phyloP scores from a whole-genome alignment of 2,113 vertebrate species.

The Oncorhynchus mykiss region DNA sequence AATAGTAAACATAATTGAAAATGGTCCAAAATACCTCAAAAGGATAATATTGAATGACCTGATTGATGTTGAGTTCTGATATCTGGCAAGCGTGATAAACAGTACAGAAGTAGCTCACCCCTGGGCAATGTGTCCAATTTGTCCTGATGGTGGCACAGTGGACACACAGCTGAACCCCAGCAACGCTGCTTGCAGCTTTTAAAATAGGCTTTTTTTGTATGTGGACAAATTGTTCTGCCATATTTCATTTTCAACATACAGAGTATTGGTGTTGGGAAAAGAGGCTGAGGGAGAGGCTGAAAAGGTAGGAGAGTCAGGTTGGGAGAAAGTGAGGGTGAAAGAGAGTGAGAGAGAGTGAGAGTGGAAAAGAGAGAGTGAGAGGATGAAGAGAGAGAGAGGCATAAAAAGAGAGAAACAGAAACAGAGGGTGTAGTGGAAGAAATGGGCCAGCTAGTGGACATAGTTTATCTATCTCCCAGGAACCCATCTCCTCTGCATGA shows the following conservation, averaged over 20 bases:
- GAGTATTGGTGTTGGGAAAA: neutral
- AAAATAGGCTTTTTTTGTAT: conserved; percentile 29
- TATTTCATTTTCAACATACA: conserved; percentile 50
- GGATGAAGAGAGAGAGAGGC: neutral
- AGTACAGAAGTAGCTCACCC: no score
- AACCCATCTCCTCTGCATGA: conserved; percentile 42
- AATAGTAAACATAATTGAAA: no score
- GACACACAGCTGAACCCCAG: no score
- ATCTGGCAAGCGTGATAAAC: no score
- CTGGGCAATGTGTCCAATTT: no score
- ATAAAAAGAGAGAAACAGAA: neutral
- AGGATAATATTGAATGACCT: no score
- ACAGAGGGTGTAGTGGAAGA: neutral
- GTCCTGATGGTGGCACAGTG: no score
- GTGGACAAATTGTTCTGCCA: conserved; percentile 60
- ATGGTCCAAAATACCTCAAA: no score
- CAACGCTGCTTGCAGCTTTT: no score
- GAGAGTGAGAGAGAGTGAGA: conserved; percentile 24
- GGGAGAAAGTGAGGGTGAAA: conserved; percentile 23
- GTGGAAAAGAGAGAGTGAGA: neutral
- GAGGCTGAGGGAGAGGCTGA: neutral
- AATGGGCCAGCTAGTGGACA: conserved; percentile 35
- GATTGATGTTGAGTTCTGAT: no score
- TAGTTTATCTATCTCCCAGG: conserved; percentile 28
- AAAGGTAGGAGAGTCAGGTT: neutral